A percentile compares a stretch with the other conserved stretches of the same genome.
Evolutionary conservation across 2,888 invertebrate genomes (phyloP).

Genomic region (Euzetes globulus): DNA sequence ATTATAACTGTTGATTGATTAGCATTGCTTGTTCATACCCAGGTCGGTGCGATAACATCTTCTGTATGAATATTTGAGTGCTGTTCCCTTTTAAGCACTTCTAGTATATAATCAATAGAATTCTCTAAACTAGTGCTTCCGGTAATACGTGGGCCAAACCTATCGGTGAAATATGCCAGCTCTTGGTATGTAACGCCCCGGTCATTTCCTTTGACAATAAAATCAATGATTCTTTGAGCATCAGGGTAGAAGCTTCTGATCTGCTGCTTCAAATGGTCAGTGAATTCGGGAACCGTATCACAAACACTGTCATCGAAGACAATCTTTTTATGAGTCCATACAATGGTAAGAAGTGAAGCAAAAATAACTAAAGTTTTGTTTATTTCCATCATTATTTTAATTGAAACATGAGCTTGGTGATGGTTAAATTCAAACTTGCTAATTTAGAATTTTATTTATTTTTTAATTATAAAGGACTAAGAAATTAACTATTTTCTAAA

Average conservation of each 20-base stretch:
- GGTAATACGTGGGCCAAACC: slow-evolving; percentile 59
- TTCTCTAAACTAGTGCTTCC: slow-evolving; percentile 59
- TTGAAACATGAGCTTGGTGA: too few relatives aligned
- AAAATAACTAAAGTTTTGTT: too few relatives aligned
- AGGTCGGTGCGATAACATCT: slow-evolving; percentile 55
- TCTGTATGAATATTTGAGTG: slow-evolving; percentile 66
- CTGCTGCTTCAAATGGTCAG: neutral
- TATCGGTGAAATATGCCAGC: slow-evolving; percentile 53
- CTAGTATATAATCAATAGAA: slow-evolving; percentile 61
- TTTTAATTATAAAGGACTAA: too few relatives aligned
- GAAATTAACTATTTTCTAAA: too few relatives aligned
- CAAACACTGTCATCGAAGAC: neutral
- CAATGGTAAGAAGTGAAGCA: neutral
- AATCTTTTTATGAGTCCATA: neutral
- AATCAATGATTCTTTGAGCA: slow-evolving; percentile 25
- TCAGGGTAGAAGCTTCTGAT: neutral
- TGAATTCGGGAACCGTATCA: slow-evolving; percentile 13
- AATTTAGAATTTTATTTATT: too few relatives aligned
- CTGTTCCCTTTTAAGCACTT: slow-evolving; percentile 49
- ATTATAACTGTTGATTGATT: too few relatives aligned
- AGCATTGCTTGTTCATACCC: too few relatives aligned
- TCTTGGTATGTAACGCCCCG: slow-evolving; percentile 53
- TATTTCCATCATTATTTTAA: too few relatives aligned
- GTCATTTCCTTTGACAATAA: slow-evolving; percentile 9
- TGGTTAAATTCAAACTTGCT: too few relatives aligned